Conservation (phyloP, 1,140 invertebrate genomes). For the Drosophila kepulauana region DNA sequence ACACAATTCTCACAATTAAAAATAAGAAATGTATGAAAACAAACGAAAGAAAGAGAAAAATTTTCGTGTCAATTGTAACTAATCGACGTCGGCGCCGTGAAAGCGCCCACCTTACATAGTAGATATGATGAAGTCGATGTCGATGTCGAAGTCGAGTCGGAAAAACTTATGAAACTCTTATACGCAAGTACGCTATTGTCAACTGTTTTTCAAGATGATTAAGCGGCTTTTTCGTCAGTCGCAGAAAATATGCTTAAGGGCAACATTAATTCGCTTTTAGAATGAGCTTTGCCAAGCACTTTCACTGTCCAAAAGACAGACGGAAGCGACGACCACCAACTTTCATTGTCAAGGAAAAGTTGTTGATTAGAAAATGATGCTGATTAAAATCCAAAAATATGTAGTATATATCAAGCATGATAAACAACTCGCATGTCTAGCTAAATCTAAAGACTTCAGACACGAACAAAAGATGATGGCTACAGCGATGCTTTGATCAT, state of each 20-base stretch:
- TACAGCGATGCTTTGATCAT: constrained; percentile 8
- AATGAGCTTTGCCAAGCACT: constrained; percentile 57
- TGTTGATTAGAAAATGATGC: constrained; percentile 63
- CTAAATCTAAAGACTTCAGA: constrained; percentile 42
- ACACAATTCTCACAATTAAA: constrained; percentile 81
- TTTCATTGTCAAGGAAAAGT: constrained; percentile 60
- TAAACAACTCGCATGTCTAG: constrained; percentile 12
- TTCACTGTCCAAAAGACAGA: constrained; percentile 56
- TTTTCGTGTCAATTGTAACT: constrained; percentile 82
- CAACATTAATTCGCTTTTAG: constrained; percentile 71
- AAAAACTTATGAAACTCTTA: constrained; percentile 72
- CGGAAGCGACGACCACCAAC: constrained; percentile 53
- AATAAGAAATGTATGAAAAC: constrained; percentile 65
- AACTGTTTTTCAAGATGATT: constrained; percentile 79
- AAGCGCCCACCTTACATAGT: constrained; percentile 61
- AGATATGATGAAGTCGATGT: constrained; percentile 5
- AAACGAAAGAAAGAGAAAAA: constrained; percentile 52
- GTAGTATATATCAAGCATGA: constrained; percentile 30
- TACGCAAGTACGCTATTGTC: constrained; percentile 52
- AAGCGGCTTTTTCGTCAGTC: constrained; percentile 51
- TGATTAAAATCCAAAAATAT: constrained; percentile 52
- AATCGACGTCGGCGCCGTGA: constrained; percentile 77
- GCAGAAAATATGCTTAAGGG: constrained; percentile 45
- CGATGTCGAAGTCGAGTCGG: constrained; percentile 14
- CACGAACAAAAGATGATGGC: constrained; percentile 25